Base-by-base conservation (phyloP, 2,797 vertebrate genomes). In the Crocodylus rhombifer region DNA sequence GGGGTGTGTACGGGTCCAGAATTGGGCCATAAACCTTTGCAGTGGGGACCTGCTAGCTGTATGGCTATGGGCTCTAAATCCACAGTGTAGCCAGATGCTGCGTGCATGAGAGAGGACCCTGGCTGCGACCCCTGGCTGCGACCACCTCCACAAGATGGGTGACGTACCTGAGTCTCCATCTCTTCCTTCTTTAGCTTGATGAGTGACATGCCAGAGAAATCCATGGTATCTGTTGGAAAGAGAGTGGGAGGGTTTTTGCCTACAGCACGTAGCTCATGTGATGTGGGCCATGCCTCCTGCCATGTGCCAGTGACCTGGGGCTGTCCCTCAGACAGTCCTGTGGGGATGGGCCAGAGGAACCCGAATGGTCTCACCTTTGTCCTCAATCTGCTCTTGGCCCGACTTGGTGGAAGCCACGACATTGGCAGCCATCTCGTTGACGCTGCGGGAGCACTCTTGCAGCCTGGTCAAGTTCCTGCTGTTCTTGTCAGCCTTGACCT, bases 101-200 rank as follows among this genome's bases (percentile, higher is more conserved):
- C 10, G 42, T 11, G 9, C 9, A 11, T 51, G 42, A 51, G 42
- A 42, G 36, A 42, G 42, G 42, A 42, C 42, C 42, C 42, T 42
- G 42, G 42, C 30, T 1, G 0, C 1, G 5, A 1, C 76, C 33
- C 42, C 42, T 42, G 42, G 42, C 30, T 1, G 0, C 1, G 5
- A 1, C 76, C 33, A 1, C 25, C 69, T 30, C 55, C 61, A 0
- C 1, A 7, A 5, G 23, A 2, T 4, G 10, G 6, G 6, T 9
- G 23, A 25, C 4, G 0, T 96, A 99, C 99, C 98, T 99, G 99
- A 2, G 99, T 98, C 95, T 99, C 99, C 98, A 99, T 99, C 97
- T 99, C 99, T 87, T 99, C 99, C 94, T 98, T 99, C 96, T 97
- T 99, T 86, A 99, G 96, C 94, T 99, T 99, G 97, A 99, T 99